Evolutionary conservation across 2,888 invertebrate genomes (phyloP).

Genomic region (Allacma fusca): DNA sequence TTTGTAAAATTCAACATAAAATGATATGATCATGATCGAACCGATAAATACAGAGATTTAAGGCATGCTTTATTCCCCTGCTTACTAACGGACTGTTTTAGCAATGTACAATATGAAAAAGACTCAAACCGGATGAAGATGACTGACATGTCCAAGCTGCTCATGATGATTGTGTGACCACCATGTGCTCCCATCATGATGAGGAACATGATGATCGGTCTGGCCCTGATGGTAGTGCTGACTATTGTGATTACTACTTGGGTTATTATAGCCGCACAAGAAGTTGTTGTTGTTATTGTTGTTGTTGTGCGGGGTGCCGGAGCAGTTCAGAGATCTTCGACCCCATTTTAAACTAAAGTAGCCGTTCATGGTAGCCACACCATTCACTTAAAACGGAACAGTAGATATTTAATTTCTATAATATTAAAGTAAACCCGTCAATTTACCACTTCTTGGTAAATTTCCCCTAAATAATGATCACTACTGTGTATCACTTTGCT

Average conservation of each 20-base stretch:
- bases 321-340: background rate
- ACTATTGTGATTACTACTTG: background rate
- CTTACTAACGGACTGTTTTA: too few species aligned
- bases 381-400: background rate
- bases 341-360: conserved; percentile 13
- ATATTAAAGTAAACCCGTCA: too few species aligned
- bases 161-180: background rate
- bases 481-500: too few species aligned
- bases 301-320: background rate
- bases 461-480: too few species aligned
- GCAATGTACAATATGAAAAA: background rate
- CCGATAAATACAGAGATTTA: too few species aligned
- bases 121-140: background rate
- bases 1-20: too few species aligned
- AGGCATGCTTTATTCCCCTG: too few species aligned
- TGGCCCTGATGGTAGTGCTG: background rate
- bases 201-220: background rate
- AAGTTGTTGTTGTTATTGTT: background rate
- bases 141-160: background rate
- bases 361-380: background rate
- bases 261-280: background rate
- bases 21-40: too few species aligned
- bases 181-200: background rate
- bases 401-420: background rate
- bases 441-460: too few species aligned